Base-by-base conservation (phyloP, 2,113 vertebrate species). In the Xenopus borealis region DNA sequence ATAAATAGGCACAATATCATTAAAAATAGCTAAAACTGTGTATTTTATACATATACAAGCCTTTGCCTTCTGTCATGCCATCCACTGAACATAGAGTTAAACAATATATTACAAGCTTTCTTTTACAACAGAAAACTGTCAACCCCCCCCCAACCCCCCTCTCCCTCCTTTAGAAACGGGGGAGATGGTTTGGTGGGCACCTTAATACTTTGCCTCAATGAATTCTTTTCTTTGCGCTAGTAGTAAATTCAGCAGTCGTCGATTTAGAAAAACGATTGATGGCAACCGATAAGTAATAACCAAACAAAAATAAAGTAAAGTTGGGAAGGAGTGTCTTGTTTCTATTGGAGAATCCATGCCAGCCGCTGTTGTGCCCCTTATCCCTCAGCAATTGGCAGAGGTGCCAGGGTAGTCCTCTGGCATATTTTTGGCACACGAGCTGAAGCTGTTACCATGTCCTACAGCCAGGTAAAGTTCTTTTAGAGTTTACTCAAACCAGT, bases 1-100 rank as follows among this genome's bases (percentile, higher is more conserved):
- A 94, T 94, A 94, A 92, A 94, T 92, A 96, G 95, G 94, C 95
- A 98, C 94, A 91, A 93, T 92, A 95, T 92, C 86, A 86, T 87
- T 89, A 91, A 78, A 90, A 94, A 94, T 77, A 92, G 86, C 90
- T 89, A 89, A 91, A 92, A 40, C 33, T 40, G 88, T 45, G 85
- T 89, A 85, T 91, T 82, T 89, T 90, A 88, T 89, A 93, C 90
- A 93, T 94, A 89, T 94, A 96, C 94, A 96, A 94, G 93, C 91
- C 94, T 94, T 87, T 89, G 90, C 81, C 90, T 90, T 86, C 87
- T 92, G 85, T 88, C 93, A 94, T 92, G 88, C 91, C 87, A 80
- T 85, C 89, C 91, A 90, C 89, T 85, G 88, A 89, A 91, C 88
- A 87, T 88, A 92, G 89, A 55, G 14, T 55, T 16, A 84, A 93